Percentiles rank a stretch among this genome's conserved stretches.
phyloP scores from a whole-genome alignment of 2,113 vertebrate species.

The Amazona guildingii region DNA sequence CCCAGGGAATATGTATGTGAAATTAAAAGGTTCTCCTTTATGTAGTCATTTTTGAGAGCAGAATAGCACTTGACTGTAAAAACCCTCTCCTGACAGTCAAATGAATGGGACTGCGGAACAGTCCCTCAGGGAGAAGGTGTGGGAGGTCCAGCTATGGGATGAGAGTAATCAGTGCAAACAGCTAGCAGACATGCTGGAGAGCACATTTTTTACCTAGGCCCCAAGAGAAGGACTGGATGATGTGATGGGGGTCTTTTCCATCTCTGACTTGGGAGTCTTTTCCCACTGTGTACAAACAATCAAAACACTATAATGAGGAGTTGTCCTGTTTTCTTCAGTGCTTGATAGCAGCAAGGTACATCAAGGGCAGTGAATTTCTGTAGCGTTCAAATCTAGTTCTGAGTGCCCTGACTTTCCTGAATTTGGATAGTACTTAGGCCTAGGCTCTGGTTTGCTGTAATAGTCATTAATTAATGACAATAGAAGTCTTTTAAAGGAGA shows the following conservation, averaged over 20 bases:
- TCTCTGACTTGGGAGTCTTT: background rate
- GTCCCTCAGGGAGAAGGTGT: background rate
- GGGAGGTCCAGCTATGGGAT: background rate
- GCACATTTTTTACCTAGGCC: background rate
- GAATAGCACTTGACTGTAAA: background rate
- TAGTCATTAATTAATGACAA: background rate
- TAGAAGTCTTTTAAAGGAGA: background rate
- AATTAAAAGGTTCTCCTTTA: conserved; percentile 12
- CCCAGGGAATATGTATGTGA: background rate
- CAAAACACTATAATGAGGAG: background rate
- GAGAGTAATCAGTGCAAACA: background rate
- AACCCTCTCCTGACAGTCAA: background rate
- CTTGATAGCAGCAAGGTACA: background rate
- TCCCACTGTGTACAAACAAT: background rate
- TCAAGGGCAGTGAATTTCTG: background rate
- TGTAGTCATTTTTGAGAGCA: background rate
- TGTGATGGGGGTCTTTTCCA: background rate
- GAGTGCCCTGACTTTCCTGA: background rate
- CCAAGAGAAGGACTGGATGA: background rate
- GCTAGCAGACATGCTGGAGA: background rate
- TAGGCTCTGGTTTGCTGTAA: background rate
- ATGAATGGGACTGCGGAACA: background rate
- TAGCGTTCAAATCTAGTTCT: background rate
- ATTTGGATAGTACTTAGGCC: background rate
- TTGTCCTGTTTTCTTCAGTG: background rate